Evolutionary conservation across 2,888 invertebrate species (phyloP), one percentile per base, ranked within the genome.

Genomic region (Perdita meconis): DNA sequence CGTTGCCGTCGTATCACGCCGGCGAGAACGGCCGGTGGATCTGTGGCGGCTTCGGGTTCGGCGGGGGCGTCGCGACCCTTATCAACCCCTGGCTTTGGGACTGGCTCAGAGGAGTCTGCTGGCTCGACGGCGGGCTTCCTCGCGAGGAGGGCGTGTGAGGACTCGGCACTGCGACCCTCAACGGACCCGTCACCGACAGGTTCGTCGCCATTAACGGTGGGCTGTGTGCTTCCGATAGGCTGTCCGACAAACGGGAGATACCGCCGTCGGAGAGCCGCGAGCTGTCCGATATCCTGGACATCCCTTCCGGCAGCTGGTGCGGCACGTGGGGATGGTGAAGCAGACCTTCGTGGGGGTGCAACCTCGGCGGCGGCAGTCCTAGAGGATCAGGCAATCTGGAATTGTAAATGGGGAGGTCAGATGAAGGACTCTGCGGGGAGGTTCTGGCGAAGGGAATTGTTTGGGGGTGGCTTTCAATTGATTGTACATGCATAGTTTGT

Each of bases 1-100:
- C 64, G 76, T 61, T 83, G 47, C 22, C 19, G 72, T 85, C 82
- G 88, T 91, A 92, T 92, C 92, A 92, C 92, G 92, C 92, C 67
- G 92, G 92, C 88, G 92, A 92, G 69, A 92, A 92, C 0, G 92
- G 92, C 84, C 92, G 89, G 82, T 92, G 92, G 55, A 92, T 90
- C 81, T 92, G 92, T 30, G 90, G 91, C 6, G 92, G 92, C 78
- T 91, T 92, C 36, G 92, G 91, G 78, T 91, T 92, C 40, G 86
- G 86, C 64, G 90, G 90, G n/a, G 92, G 91, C 4, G 91, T 90
- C 44, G 89, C 88, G 38, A 91, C 88, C 86, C 92, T 90, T 70
- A 92, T 90, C 63, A 91, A 81, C 8, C 90, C 90, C 65, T 87
- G 88, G 59, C 87, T 87, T 78, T 87, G 87, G 36, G 80, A 66